Percentiles rank a stretch among this genome's conserved stretches.
Conservation (phyloP, 2,888 invertebrate genomes). For the Penaeus monodon region DNA sequence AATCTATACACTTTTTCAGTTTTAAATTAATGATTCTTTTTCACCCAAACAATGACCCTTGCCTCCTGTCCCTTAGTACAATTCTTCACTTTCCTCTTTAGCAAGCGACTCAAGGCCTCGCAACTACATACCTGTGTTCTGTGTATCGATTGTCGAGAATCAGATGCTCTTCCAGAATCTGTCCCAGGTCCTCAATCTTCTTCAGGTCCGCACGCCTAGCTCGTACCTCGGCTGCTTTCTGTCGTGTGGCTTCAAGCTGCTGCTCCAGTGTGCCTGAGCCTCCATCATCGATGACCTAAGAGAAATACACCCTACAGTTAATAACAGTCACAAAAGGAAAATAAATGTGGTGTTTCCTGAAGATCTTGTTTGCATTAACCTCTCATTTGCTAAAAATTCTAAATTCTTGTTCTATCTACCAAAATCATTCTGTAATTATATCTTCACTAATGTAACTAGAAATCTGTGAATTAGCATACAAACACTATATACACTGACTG, state of each 20-base stretch:
- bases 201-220: conserved; percentile 93
- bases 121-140: conserved; percentile 78
- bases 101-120: not conserved
- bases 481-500: too few species aligned
- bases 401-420: too few species aligned
- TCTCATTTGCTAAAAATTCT: too few species aligned
- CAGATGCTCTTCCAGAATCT: conserved; percentile 94
- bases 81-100: not conserved
- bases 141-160: conserved; percentile 99
- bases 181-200: conserved; percentile 95
- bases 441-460: not conserved
- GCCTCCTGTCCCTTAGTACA: not conserved
- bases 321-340: too few species aligned
- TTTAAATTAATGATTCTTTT: too few species aligned
- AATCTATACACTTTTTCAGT: too few species aligned
- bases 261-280: conserved; percentile 96
- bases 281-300: conserved; percentile 99
- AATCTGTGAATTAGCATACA: too few species aligned
- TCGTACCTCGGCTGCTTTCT: conserved; percentile 94
- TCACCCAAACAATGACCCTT: not conserved
- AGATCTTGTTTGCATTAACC: too few species aligned
- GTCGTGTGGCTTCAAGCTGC: conserved; percentile 93
- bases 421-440: not conserved
- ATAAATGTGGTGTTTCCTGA: too few species aligned
- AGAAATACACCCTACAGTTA: conserved; percentile 29